phyloP scores from a whole-genome alignment of 1,140 invertebrate genomes.

The Sycophila sp. region DNA sequence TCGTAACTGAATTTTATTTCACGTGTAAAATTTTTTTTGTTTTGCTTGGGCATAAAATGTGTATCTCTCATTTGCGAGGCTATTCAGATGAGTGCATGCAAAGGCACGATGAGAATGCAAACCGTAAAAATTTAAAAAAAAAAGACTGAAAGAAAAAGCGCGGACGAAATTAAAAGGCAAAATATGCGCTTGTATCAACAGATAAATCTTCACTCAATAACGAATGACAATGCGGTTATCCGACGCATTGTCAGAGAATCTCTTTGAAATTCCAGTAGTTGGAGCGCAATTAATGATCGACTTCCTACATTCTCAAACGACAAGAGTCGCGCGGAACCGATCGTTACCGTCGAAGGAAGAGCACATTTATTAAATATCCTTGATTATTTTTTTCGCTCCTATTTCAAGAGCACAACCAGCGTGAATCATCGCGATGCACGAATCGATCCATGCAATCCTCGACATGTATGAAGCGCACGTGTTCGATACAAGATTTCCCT shows the following conservation, averaged over 20 bases:
- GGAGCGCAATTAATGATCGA: slow-evolving; percentile 18
- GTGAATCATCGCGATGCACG: background rate
- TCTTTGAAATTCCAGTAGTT: slow-evolving; percentile 26
- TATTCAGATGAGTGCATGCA: background rate
- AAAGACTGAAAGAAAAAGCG: background rate
- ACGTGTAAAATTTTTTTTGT: background rate
- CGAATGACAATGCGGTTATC: slow-evolving; percentile 21
- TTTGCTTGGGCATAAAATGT: too few species aligned
- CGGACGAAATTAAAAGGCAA: background rate
- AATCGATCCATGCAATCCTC: background rate
- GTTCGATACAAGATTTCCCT: background rate
- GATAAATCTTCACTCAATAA: slow-evolving; percentile 18
- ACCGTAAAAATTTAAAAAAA: background rate
- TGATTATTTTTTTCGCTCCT: slow-evolving; percentile 27
- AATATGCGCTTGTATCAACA: background rate
- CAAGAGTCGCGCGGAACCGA: slow-evolving; percentile 20
- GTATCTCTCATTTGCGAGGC: background rate
- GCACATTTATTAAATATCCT: slow-evolving; percentile 26
- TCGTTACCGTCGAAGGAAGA: slow-evolving; percentile 23
- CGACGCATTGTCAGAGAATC: slow-evolving; percentile 12
- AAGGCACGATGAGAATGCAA: background rate
- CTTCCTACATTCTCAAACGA: slow-evolving; percentile 21
- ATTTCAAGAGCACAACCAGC: slow-evolving; percentile 4
- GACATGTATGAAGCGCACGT: background rate
- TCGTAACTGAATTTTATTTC: background rate